phyloP scores from a whole-genome alignment of 2,797 vertebrate species.

The Mallotus villosus region DNA sequence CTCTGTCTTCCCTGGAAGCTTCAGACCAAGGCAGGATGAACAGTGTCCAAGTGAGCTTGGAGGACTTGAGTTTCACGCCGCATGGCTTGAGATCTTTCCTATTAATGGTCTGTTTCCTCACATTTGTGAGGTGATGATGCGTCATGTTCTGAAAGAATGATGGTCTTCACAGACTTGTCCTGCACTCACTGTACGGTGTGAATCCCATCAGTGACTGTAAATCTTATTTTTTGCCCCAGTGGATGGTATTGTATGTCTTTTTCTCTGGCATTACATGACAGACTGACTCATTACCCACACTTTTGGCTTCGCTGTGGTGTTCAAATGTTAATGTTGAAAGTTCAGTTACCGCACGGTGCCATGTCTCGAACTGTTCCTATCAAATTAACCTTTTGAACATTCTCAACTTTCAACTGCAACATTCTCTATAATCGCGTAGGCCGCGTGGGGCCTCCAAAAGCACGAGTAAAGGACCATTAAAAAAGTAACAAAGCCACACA shows the following conservation, averaged over 20 bases:
- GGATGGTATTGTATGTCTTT: neutral
- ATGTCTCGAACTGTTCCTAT: neutral
- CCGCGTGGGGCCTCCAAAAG: neutral
- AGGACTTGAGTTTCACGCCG: conserved; percentile 13
- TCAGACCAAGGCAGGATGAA: conserved; percentile 1
- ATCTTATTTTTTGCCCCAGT: neutral
- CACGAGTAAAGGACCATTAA: conserved; percentile 4
- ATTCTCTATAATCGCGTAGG: neutral
- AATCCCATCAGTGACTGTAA: conserved; percentile 2
- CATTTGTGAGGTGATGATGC: conserved; percentile 13
- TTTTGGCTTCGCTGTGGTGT: neutral
- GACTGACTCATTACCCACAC: neutral
- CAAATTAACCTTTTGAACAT: neutral
- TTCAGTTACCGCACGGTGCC: neutral
- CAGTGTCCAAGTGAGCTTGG: conserved; percentile 2
- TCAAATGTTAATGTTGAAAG: neutral
- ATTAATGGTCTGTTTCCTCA: conserved; percentile 21
- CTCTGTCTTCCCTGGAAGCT: conserved; percentile 2
- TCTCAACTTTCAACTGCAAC: conserved; percentile 10
- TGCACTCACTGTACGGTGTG: neutral
- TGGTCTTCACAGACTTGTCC: conserved; percentile 5
- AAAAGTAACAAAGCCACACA: conserved; percentile 9
- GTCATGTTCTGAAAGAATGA: conserved; percentile 9
- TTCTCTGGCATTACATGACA: neutral
- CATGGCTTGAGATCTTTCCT: conserved; percentile 19